Evolutionary conservation across 1,140 invertebrate genomes (phyloP).

Genomic region (Zophobas atratus): DNA sequence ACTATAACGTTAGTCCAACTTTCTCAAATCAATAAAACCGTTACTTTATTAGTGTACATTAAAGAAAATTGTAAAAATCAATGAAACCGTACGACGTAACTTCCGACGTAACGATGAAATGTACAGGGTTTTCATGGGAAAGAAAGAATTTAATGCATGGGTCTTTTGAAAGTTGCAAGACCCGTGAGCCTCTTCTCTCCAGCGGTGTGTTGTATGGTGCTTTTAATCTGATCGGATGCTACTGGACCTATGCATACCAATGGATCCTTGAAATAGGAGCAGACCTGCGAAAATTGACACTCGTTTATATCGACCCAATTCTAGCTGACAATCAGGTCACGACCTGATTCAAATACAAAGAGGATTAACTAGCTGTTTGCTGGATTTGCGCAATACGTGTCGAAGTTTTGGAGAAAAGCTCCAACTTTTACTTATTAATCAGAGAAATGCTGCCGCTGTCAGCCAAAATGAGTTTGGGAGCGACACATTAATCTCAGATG

Average conservation of each 20-base stretch:
- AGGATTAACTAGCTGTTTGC: background rate
- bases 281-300: constrained; percentile 74
- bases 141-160: constrained; percentile 69
- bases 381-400: no score
- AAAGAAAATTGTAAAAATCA: constrained; percentile 32
- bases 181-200: constrained; percentile 84
- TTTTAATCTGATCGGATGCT: constrained; percentile 79
- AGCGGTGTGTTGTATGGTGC: constrained; percentile 82
- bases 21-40: constrained; percentile 27
- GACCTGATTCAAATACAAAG: constrained; percentile 36
- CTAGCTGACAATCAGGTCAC: constrained; percentile 45
- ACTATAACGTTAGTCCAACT: constrained; percentile 19
- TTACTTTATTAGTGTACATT: constrained; percentile 35
- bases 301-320: constrained; percentile 29
- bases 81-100: constrained; percentile 43
- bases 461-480: no score
- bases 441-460: no score
- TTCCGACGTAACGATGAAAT: constrained; percentile 47
- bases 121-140: constrained; percentile 44
- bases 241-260: constrained; percentile 90
- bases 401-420: no score
- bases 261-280: constrained; percentile 92
- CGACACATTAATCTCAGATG: no score
- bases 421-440: no score
- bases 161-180: constrained; percentile 67